Evolutionary conservation across 2,113 vertebrate genomes (phyloP).

Genomic region (Cairina moschata): DNA sequence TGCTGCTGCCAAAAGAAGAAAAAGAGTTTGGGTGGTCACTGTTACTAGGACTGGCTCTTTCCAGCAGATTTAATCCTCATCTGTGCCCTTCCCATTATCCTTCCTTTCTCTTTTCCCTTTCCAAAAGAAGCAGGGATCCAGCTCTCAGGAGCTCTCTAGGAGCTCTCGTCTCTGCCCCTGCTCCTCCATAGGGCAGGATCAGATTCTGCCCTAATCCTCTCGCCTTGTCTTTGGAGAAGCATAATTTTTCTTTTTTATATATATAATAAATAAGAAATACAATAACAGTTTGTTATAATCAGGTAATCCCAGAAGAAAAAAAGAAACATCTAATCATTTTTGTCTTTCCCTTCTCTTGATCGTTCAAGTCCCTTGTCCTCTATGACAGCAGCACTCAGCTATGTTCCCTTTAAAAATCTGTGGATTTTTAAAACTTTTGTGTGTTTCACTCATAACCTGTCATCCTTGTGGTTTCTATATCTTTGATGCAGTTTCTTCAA

Average conservation of each 20-base stretch:
- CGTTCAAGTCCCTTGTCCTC: neutral
- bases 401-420: neutral
- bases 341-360: neutral
- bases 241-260: neutral
- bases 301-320: neutral
- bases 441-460: neutral
- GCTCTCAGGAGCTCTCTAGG: neutral
- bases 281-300: neutral
- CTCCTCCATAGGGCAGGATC: neutral
- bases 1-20: neutral
- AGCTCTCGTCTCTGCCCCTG: neutral
- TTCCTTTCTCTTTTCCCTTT: neutral
- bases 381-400: neutral
- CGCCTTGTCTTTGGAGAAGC: neutral
- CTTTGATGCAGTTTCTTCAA: neutral
- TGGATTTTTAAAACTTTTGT: no score
- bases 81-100: neutral
- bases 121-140: neutral
- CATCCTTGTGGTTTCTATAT: neutral
- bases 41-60: neutral
- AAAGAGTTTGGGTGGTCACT: neutral
- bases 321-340: neutral
- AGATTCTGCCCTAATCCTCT: neutral
- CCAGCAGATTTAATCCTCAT: accelerated
- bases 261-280: neutral